These are phyloP conservation scores for Cryptus viduatorius DNA, from an alignment of 2,888 invertebrate species.

Conservation along the genomic window DNA sequence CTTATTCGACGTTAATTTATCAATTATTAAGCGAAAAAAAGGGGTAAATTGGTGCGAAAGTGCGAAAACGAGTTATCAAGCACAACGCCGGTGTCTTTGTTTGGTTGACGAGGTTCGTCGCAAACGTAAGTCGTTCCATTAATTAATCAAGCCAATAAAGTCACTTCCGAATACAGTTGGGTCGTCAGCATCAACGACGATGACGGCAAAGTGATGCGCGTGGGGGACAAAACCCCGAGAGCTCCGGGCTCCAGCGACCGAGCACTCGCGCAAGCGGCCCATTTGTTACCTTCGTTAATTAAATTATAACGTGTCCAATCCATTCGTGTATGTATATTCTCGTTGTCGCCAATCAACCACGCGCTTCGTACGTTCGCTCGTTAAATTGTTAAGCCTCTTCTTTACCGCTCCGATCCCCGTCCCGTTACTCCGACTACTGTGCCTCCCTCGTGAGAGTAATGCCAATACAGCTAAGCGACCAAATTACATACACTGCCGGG, in stretches of 20 bases:
- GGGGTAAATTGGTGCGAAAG: background rate
- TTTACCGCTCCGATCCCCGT: background rate
- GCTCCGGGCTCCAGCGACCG: background rate
- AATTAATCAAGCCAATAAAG: constrained; percentile 59
- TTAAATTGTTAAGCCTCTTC: constrained; percentile 55
- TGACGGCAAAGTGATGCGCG: constrained; percentile 43
- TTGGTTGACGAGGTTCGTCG: constrained; percentile 2
- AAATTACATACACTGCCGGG: constrained; percentile 41
- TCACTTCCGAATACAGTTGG: constrained; percentile 49
- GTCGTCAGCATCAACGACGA: constrained; percentile 28
- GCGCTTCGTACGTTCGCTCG: constrained; percentile 55
- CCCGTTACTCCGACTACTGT: background rate
- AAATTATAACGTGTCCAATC: constrained; percentile 67
- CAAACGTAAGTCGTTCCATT: constrained; percentile 21
- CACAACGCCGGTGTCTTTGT: constrained; percentile 2
- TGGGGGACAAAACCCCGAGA: constrained; percentile 20
- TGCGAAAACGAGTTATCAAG: background rate
- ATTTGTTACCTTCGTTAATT: constrained; percentile 65
- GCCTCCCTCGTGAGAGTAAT: constrained; percentile 33
- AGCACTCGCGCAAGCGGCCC: constrained; percentile 36
- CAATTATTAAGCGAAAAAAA: background rate
- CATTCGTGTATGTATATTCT: constrained; percentile 60
- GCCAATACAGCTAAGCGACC: constrained; percentile 35
- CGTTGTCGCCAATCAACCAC: constrained; percentile 62
- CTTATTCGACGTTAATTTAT: no score